Conservation (phyloP, 2,888 invertebrate genomes). For the Poecilobothrus nobilitatus region DNA sequence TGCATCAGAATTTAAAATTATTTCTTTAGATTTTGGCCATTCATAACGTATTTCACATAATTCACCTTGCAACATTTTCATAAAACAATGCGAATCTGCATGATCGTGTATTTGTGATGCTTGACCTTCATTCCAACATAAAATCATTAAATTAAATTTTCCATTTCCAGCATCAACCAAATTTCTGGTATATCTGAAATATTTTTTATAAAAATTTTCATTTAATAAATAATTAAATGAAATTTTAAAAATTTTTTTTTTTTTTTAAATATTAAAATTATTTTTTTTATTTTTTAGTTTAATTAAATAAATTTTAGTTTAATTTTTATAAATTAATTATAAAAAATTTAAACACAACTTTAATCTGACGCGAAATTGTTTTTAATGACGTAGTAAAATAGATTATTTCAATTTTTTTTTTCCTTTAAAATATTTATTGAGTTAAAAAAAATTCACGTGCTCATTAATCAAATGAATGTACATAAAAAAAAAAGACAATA, state of each 20-base stretch:
- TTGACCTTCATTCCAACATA: conserved; percentile 98
- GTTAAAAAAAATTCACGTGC: too few species aligned
- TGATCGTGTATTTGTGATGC: conserved; percentile 96
- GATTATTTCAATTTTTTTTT: too few species aligned
- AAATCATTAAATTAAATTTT: conserved; percentile 90
- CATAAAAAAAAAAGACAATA: too few species aligned
- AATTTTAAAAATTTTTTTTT: conserved; percentile 1
- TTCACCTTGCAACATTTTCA: conserved; percentile 75
- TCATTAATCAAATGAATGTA: too few species aligned
- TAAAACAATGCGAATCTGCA: conserved; percentile 92
- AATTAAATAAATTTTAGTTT: too few species aligned
- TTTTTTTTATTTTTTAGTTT: too few species aligned
- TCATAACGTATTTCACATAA: conserved; percentile 9
- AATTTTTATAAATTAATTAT: too few species aligned
- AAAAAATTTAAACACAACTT: too few species aligned
- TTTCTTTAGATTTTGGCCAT: conserved; percentile 9
- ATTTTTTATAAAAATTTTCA: not conserved
- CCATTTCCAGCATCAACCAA: conserved; percentile 93
- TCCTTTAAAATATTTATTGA: too few species aligned
- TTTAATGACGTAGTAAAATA: too few species aligned
- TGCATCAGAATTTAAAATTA: conserved; percentile 15
- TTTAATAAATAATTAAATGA: not conserved
- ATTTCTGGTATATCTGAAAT: conserved; percentile 83
- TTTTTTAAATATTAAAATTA: too few species aligned
- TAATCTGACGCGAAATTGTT: too few species aligned